Evolutionary conservation across 2,113 vertebrate species (phyloP).

Genomic region (Gobio gobio): DNA sequence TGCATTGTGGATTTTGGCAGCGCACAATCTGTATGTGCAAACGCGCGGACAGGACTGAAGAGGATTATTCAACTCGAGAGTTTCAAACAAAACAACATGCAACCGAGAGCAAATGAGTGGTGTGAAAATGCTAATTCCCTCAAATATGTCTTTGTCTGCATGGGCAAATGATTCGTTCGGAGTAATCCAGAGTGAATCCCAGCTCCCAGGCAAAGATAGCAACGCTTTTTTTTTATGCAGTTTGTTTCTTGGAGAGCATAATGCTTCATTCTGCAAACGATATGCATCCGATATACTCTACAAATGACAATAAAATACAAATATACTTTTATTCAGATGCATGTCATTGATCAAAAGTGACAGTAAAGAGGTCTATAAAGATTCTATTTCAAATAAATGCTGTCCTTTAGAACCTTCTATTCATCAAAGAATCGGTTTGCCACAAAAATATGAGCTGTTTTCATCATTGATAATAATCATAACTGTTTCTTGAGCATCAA

Average conservation of each 20-base stretch:
- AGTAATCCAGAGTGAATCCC: background rate
- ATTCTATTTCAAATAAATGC: too few species aligned
- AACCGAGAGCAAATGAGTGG: background rate
- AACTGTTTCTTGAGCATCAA: too few species aligned
- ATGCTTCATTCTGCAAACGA: background rate
- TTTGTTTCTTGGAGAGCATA: background rate
- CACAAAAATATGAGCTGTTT: too few species aligned
- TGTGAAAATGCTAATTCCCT: background rate
- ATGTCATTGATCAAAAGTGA: too few species aligned
- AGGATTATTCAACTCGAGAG: constrained; percentile 7
- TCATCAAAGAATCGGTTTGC: too few species aligned
- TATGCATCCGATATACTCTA: background rate
- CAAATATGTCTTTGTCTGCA: background rate
- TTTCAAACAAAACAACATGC: background rate
- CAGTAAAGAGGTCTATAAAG: too few species aligned
- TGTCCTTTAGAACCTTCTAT: too few species aligned
- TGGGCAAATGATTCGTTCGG: background rate
- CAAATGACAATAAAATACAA: background rate
- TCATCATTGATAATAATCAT: too few species aligned
- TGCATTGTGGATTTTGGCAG: background rate
- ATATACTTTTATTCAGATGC: too few species aligned
- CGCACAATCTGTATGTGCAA: constrained; percentile 28
- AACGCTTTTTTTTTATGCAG: background rate
- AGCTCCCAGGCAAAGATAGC: background rate
- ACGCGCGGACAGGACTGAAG: background rate